Conservation (phyloP, 2,113 vertebrate genomes). For the Gasterosteus aculeatus region DNA sequence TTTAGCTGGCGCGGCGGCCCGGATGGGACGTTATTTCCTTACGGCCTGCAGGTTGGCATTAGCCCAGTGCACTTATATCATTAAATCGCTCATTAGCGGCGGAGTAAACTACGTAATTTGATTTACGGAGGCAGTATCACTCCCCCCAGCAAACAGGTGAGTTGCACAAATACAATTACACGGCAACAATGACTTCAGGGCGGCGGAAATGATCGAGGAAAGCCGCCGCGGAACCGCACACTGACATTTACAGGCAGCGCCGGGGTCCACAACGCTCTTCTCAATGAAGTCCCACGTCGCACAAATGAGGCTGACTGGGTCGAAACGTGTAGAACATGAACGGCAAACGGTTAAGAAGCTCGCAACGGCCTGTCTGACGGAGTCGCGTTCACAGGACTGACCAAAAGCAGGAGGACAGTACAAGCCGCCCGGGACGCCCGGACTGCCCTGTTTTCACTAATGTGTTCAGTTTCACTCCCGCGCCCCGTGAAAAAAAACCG, state of each 20-base stretch:
- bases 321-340: background rate
- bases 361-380: constrained; percentile 19
- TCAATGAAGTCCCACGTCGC: constrained; percentile 5
- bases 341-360: constrained; percentile 39
- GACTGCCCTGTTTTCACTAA: constrained; percentile 36
- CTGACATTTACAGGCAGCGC: constrained; percentile 62
- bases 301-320: background rate
- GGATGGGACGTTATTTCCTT: constrained; percentile 78
- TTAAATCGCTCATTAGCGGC: constrained; percentile 77
- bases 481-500: constrained; percentile 35
- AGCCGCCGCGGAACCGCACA: constrained; percentile 46
- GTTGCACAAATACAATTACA: constrained; percentile 73
- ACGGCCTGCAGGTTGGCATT: constrained; percentile 72
- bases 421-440: constrained; percentile 10
- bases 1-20: constrained; percentile 73
- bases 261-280: constrained; percentile 1
- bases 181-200: constrained; percentile 65
- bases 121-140: constrained; percentile 63
- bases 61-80: constrained; percentile 80
- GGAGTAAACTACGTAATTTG: constrained; percentile 69
- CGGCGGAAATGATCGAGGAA: constrained; percentile 57
- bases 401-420: background rate
- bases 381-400: constrained; percentile 24
- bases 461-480: constrained; percentile 35
- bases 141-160: constrained; percentile 71